A percentile compares a stretch with the other conserved stretches of the same genome.
These are phyloP conservation scores for Eufriesea mexicana DNA, from an alignment of 1,140 invertebrate species.

Conservation along the genomic window DNA sequence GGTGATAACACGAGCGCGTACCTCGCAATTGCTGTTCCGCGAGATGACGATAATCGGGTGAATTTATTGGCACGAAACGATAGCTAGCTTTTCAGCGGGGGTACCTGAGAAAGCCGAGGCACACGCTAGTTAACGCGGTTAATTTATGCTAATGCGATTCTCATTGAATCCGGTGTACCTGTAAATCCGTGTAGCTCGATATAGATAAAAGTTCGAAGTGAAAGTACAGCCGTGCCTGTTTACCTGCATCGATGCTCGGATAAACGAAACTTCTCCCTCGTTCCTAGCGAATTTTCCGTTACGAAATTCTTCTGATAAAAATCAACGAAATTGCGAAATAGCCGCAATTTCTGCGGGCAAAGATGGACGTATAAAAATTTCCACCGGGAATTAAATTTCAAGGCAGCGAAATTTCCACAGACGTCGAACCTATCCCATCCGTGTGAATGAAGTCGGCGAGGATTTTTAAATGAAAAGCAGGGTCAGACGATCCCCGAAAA, in stretches of 20 bases:
- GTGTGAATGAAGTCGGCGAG: not conserved
- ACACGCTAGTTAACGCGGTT: not conserved
- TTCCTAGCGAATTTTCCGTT: not conserved
- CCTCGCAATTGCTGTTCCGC: not conserved
- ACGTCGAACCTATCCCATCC: not conserved
- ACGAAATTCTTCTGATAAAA: no score
- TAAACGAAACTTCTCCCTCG: no score
- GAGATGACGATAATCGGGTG: not conserved
- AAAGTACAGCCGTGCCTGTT: not conserved
- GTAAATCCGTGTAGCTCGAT: not conserved
- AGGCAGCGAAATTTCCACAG: not conserved
- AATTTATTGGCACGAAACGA: not conserved
- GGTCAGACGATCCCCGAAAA: not conserved
- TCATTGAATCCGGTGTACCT: not conserved
- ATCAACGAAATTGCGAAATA: no score
- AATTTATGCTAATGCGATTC: slow-evolving; percentile 19
- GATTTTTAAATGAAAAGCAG: not conserved
- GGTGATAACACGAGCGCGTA: not conserved
- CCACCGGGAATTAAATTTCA: not conserved
- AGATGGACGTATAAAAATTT: not conserved
- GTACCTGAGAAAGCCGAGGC: not conserved
- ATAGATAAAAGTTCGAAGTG: not conserved
- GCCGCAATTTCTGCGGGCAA: no score
- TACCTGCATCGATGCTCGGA: no score
- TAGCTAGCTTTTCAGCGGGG: not conserved